Percentiles rank a stretch among this genome's conserved stretches.
Conservation (phyloP, 2,888 invertebrate genomes). For the Neoaliturus tenellus region DNA sequence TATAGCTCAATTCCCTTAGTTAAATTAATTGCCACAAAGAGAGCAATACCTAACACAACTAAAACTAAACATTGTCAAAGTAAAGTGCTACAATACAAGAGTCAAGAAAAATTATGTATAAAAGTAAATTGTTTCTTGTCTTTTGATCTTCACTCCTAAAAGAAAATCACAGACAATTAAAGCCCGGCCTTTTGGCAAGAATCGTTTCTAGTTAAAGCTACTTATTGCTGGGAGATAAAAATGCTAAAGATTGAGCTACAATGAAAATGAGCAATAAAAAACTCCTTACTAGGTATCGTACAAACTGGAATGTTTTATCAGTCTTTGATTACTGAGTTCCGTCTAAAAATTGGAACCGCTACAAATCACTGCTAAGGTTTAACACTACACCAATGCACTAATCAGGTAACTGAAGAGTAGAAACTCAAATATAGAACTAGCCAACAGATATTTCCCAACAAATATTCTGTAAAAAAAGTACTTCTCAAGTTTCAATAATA, state of each 20-base stretch:
- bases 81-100: not conserved
- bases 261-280: not conserved
- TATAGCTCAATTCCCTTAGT: no score
- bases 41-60: not conserved
- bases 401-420: not conserved
- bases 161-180: conserved; percentile 12
- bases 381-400: not conserved
- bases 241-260: not conserved
- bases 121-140: not conserved
- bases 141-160: conserved; percentile 10
- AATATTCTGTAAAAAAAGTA: no score
- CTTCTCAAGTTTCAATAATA: no score
- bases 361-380: not conserved
- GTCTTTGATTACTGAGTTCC: not conserved
- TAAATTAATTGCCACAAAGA: no score
- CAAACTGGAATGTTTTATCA: conserved; percentile 7
- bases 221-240: conserved; percentile 18
- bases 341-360: not conserved
- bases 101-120: not conserved
- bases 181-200: not conserved
- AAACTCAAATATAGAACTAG: no score
- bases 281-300: not conserved
- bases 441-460: no score
- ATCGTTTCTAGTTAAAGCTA: not conserved
- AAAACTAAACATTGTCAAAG: conserved; percentile 10